Evolutionary conservation across 2,888 invertebrate species (phyloP).

Genomic region (Caenorhabditis plicata): DNA sequence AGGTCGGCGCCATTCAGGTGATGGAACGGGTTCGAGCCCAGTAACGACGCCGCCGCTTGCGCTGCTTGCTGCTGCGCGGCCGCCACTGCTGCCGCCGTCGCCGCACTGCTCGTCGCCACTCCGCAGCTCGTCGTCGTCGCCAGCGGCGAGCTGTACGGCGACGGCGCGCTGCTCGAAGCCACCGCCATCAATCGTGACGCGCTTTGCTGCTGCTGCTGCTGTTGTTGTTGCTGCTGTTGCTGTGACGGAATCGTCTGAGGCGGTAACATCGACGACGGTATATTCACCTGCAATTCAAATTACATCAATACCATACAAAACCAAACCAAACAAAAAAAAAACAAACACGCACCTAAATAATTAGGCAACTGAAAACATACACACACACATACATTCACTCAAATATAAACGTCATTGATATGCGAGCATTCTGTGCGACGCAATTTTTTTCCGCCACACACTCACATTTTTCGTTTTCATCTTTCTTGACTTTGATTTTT

Average conservation of each 20-base stretch:
- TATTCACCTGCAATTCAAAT: slow-evolving; percentile 4
- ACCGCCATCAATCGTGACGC: slow-evolving; percentile 11
- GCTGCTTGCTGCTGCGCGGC: slow-evolving; percentile 30
- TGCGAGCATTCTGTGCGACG: too few species aligned
- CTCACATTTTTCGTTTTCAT: too few species aligned
- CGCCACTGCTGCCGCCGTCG: slow-evolving; percentile 13
- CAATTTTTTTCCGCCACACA: too few species aligned
- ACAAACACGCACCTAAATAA: too few species aligned
- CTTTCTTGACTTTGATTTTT: too few species aligned
- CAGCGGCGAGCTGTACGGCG: slow-evolving; percentile 34
- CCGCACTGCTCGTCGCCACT: too few species aligned
- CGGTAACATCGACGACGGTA: slow-evolving; percentile 22
- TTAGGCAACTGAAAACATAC: too few species aligned
- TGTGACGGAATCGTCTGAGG: background rate
- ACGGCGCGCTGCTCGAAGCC: slow-evolving; percentile 15
- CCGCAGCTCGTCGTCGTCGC: too few species aligned
- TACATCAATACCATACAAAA: background rate
- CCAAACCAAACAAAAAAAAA: too few species aligned
- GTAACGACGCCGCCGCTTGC: slow-evolving; percentile 20
- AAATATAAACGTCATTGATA: too few species aligned
- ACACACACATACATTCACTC: too few species aligned
- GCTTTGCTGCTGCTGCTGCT: background rate
- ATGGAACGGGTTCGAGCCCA: slow-evolving; percentile 14
- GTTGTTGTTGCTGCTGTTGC: background rate
- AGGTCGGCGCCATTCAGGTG: slow-evolving; percentile 22